Conservation (phyloP, 2,888 invertebrate genomes). For the Pseudeuparius sepicola region DNA sequence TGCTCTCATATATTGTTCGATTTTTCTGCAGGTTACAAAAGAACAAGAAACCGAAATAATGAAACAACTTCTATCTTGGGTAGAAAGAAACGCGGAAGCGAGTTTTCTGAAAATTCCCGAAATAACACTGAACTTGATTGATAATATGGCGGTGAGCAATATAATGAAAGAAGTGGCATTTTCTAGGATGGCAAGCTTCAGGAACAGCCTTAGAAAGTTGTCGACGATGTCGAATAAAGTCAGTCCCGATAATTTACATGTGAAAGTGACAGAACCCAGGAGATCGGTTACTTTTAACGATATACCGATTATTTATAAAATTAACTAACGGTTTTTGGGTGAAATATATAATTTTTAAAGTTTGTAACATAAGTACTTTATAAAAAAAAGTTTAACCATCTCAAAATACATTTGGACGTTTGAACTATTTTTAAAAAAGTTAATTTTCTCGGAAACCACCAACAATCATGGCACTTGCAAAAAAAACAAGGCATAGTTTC, state of each 20-base stretch:
- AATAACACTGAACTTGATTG: conserved; percentile 27
- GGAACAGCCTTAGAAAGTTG: conserved; percentile 30
- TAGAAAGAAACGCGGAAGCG: conserved; percentile 28
- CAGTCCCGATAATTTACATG: conserved; percentile 10
- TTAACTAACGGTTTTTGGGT: too few relatives aligned
- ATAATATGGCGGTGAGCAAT: conserved; percentile 25
- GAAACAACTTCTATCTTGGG: conserved; percentile 29
- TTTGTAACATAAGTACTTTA: too few relatives aligned
- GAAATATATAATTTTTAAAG: too few relatives aligned
- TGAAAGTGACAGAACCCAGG: conserved; percentile 16
- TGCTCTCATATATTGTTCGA: conserved; percentile 3
- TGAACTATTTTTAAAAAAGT: too few relatives aligned
- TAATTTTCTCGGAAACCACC: too few relatives aligned
- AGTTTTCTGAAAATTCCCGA: conserved; percentile 30
- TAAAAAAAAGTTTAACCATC: too few relatives aligned
- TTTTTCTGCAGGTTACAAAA: conserved; percentile 24
- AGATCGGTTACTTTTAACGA: conserved; percentile 33
- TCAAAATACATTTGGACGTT: too few relatives aligned
- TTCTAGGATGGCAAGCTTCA: conserved; percentile 28
- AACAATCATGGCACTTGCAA: too few relatives aligned
- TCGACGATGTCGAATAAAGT: conserved; percentile 22
- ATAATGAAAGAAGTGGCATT: conserved; percentile 23
- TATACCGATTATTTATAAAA: conserved; percentile 29
- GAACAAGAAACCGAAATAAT: conserved; percentile 31
- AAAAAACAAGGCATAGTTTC: too few relatives aligned